Percentiles rank a stretch among this genome's conserved stretches.
Conservation (phyloP, 2,888 invertebrate species). For the Cyclophora albipunctata region DNA sequence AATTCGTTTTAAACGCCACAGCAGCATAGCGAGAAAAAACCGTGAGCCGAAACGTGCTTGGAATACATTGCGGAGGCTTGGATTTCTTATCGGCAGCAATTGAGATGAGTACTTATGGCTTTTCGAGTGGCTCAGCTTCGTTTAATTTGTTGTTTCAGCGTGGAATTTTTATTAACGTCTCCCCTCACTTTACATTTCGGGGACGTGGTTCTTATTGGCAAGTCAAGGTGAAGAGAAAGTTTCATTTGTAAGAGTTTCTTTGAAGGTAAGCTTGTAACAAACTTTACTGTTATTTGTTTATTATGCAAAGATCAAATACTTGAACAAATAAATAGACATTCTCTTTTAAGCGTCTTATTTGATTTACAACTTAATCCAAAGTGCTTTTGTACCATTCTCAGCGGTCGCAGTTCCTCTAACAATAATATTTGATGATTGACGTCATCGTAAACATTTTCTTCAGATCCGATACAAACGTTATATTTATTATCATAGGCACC, state of each 20-base stretch:
- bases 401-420: no score
- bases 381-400: no score
- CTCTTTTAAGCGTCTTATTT: no score
- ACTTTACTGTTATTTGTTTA: background rate
- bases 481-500: conserved; percentile 23
- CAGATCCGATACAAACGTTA: conserved; percentile 36
- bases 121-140: conserved; percentile 75
- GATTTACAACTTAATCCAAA: no score
- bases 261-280: conserved; percentile 16
- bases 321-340: conserved; percentile 23
- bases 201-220: conserved; percentile 49
- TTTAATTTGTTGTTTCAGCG: conserved; percentile 75
- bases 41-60: conserved; percentile 71
- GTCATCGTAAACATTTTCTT: conserved; percentile 31
- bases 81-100: conserved; percentile 75
- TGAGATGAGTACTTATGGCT: conserved; percentile 76
- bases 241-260: conserved; percentile 33
- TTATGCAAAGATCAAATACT: conserved; percentile 3
- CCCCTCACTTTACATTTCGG: conserved; percentile 66
- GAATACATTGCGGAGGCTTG: conserved; percentile 72
- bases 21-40: conserved; percentile 69
- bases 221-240: conserved; percentile 48
- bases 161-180: conserved; percentile 74
- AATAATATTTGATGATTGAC: no score
- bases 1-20: conserved; percentile 72